Evolutionary conservation across 2,113 vertebrate species (phyloP), one percentile per base, ranked within the genome.

Genomic region (Abramis brama): DNA sequence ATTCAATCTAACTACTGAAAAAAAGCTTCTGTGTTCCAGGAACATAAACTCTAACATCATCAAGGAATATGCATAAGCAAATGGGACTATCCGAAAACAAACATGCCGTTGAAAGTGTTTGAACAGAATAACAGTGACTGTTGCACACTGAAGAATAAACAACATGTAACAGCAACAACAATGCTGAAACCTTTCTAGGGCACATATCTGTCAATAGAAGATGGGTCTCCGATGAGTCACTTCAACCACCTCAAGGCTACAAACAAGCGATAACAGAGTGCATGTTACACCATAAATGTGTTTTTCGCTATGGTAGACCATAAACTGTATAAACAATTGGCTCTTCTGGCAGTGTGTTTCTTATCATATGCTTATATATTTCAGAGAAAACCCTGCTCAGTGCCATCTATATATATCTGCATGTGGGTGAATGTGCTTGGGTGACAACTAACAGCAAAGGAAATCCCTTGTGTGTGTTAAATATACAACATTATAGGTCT

Each of bases 191-290:
- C 74, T 50, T 47, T 77, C 74, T 30, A 27, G 23, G 23, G 39
- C 25, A 55, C 43, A 55, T 52, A 76, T 55, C 15, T 30, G 74
- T 52, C 74, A 77, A 55, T 55, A 77, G 47, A 77, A 50, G 47
- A 55, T 30, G 74, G n/a, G 74, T 55, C 25, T 27, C 74, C 6
- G 47, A 77, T 55, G 74, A 77, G 74, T 55, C 74, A 55, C 45
- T 77, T 52, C 47, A 77, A 27, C 25, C 74, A 50, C 45, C 47
- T 77, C 47, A 52, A 76, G 47, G 74, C 13, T 19, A 52, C 70
- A 76, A 76, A 76, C 71, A 50, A 52, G 47, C 7, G 47, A 76
- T 52, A 52, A 76, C 15, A 27, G 74, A 27, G 73, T 52, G 25
- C 27, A 21, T 70, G 66, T 33, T 70, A 70, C 66, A 36, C 9